phyloP scores from a whole-genome alignment of 2,113 vertebrate genomes.

The Gallinago jamesoni region DNA sequence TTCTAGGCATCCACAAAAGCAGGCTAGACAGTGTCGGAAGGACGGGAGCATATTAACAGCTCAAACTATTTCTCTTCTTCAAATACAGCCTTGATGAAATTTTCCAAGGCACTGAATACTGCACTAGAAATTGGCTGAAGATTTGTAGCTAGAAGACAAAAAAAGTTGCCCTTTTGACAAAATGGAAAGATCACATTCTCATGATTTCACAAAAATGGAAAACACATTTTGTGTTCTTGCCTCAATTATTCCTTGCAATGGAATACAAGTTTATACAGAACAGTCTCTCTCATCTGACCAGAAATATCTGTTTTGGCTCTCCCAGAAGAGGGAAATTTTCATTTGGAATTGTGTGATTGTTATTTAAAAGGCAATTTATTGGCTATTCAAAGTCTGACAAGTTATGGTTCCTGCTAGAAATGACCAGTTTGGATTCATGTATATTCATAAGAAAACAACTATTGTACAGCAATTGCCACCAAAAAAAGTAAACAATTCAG shows the following conservation, averaged over 20 bases:
- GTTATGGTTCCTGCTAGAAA: not conserved
- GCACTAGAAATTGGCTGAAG: not conserved
- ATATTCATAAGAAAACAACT: not conserved
- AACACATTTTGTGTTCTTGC: slow-evolving; percentile 18
- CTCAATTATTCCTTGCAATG: not conserved
- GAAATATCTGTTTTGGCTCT: not conserved
- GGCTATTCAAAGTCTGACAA: not conserved
- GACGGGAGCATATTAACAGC: not conserved
- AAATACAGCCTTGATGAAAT: slow-evolving; percentile 10
- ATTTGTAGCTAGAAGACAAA: not conserved
- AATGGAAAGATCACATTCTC: slow-evolving; percentile 34
- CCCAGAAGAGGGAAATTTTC: not conserved
- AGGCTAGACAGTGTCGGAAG: not conserved
- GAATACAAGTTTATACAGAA: slow-evolving; percentile 5
- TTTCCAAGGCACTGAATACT: not conserved
- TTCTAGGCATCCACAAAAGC: slow-evolving; percentile 30
- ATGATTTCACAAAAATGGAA: slow-evolving; percentile 28
- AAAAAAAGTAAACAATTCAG: not conserved
- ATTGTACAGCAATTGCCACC: not conserved
- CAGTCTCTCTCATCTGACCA: not conserved
- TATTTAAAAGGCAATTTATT: not conserved
- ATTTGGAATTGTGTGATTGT: not conserved
- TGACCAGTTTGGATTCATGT: not conserved
- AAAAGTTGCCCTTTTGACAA: not conserved
- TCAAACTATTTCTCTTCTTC: slow-evolving; percentile 27